Evolutionary conservation across 23 tunicate species (phyloP), one percentile per base, ranked within the genome.

Genomic region (Ciona savignyi): DNA sequence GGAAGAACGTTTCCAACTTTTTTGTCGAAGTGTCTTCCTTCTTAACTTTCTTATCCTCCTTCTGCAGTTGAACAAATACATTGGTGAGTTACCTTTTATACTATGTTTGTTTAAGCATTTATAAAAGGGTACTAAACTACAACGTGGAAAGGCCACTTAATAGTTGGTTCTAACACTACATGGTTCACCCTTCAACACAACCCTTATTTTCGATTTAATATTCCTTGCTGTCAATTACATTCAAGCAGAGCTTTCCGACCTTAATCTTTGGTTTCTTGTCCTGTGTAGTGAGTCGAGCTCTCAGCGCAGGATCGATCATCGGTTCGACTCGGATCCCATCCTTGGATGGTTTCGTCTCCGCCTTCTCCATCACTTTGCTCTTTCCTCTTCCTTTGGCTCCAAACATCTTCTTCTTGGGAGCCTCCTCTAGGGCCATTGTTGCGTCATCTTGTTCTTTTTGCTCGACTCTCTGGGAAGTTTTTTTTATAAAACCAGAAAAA

Each of bases 371-470:
- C 78, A 63, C 62, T 32, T 69, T 71, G 3, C 30, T 73, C 73
- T 83, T 90, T 1, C 42, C 33, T 20, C 97, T 33, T 2, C 85
- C 85, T 48, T 83, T 83, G 49, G 32, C 60, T n/a, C 97, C 97
- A 42, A 70, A 68, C 26, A 70, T 31, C 4, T 70, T 62, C n/a
- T n/a, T n/a, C 74, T 78, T 78, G 56, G 63, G 30, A 29, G 49
- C 75, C 20, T 26, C 74, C 27, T 33, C 61, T 0, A 71, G 25
- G 6, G 79, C 71, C 71, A 86, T 72, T 69, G 78, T 76, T 4
- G 85, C 85, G 23, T 90, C 97, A 34, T 90, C 89, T 1, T 82
- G 73, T 63, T 90, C 97, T n/a, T 79, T 81, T 42, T 70, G 29
- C 64, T 90, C 97, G 25, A 90, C 89, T 83, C 79, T 90, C 97